Evolutionary conservation across 2,888 invertebrate species (phyloP), one percentile per base, ranked within the genome.

Genomic region (Coleophora flavipennella): DNA sequence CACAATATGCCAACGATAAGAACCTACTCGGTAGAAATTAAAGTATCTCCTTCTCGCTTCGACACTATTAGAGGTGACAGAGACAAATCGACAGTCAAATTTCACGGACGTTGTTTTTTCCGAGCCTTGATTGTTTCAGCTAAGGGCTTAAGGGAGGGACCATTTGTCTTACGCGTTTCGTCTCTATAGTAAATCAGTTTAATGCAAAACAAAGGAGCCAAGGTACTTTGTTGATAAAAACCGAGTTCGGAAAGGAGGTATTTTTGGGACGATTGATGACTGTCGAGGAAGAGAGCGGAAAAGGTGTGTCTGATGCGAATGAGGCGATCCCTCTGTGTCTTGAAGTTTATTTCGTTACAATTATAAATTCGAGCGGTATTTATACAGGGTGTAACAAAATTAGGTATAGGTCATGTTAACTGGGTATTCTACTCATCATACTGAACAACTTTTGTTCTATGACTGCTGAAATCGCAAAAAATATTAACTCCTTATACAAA

Each of bases 31-130:
- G 20, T 6, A 20, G 20, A 20, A 20, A 20, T 20, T 20, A 20
- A 6, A 20, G 3, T 29, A 29, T 45, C 50, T 43, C 46, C 44
- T 48, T 57, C 53, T 52, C 53, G 49, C 43, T 49, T 55, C 52
- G 52, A 56, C 58, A 53, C 54, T 57, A 59, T 57, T 52, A 55
- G 50, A 47, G 38, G 35, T 42, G 63, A 64, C 62, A 57, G 49
- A 57, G 65, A 69, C 59, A 66, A 65, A 69, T 69, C 49, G 63
- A 48, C 52, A 59, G 55, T 55, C 57, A 56, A 61, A 58, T 59
- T 59, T 57, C 56, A 55, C 54, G 55, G 59, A 50, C 51, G 50
- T 49, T 61, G 55, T 57, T 62, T 56, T 59, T 59, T 51, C 52
- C 51, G 46, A 43, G 43, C 42, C 50, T 46, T 55, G 59, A 61